Conservation (phyloP, 2,113 vertebrate species). For the Ictalurus furcatus region DNA sequence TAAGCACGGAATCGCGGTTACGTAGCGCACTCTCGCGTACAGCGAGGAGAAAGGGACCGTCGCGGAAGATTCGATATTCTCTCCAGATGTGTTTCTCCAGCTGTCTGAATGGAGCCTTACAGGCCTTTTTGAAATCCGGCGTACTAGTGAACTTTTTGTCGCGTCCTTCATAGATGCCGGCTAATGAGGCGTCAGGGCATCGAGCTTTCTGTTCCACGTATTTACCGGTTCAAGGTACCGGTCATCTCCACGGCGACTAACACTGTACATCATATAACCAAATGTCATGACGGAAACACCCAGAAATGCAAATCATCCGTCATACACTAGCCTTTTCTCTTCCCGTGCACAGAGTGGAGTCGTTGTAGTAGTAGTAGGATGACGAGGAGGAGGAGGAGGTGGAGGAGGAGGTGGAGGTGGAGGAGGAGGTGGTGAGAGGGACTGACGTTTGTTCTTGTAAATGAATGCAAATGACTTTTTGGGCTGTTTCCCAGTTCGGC, state of each 20-base stretch:
- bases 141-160: no score
- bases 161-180: background rate
- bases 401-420: background rate
- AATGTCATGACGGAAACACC: background rate
- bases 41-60: background rate
- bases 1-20: background rate
- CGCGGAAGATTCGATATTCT: background rate
- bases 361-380: no score
- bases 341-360: background rate
- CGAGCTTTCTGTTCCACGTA: background rate
- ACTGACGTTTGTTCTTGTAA: slow-evolving; percentile 5
- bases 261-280: background rate
- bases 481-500: slow-evolving; percentile 21
- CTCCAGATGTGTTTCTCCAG: background rate
- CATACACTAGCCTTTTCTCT: background rate
- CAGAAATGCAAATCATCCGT: background rate
- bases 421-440: background rate
- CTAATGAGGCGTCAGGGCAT: background rate
- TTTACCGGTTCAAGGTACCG: no score
- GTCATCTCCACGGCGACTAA: background rate
- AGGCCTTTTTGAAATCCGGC: no score
- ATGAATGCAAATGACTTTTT: slow-evolving; percentile 34
- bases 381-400: background rate
- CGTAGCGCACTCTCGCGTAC: background rate
- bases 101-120: no score